Conservation (phyloP, 2,797 vertebrate species). For the Threskiornis aethiopicus region DNA sequence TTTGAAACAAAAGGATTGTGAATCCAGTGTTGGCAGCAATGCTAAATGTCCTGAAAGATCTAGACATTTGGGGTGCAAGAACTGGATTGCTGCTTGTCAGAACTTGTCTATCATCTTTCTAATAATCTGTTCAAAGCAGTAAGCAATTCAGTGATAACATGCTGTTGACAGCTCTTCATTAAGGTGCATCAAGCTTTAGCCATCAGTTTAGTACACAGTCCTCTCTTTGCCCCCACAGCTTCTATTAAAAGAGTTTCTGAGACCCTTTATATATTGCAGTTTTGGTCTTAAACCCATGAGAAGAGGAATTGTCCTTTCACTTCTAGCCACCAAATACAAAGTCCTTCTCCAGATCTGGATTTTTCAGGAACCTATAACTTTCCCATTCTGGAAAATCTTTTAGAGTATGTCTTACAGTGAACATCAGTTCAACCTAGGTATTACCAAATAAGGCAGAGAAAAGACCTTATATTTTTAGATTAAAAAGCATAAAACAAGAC, state of each 20-base stretch:
- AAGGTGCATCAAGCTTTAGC: neutral
- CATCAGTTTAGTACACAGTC: neutral
- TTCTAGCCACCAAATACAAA: neutral
- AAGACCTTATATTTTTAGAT: neutral
- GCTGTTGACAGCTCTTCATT: neutral
- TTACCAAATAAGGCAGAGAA: neutral
- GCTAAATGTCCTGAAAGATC: neutral
- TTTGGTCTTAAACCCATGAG: neutral
- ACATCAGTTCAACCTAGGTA: neutral
- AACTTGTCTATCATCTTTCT: neutral
- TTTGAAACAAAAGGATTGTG: neutral
- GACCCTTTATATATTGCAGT: neutral
- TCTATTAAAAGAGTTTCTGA: neutral
- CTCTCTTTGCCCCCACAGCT: neutral
- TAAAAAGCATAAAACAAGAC: neutral
- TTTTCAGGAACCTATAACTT: neutral
- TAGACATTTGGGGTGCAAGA: neutral
- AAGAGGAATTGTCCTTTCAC: neutral
- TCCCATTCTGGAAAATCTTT: neutral
- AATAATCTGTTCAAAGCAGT: neutral
- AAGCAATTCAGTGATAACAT: neutral
- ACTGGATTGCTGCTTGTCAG: neutral
- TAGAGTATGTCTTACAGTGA: neutral
- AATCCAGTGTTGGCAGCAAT: neutral
- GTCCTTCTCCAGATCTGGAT: neutral